Percentiles rank a stretch among this genome's conserved stretches.
These are phyloP conservation scores for Orientallactaga bullata DNA, from an alignment of 2,113 vertebrate species.

Conservation along the genomic window DNA sequence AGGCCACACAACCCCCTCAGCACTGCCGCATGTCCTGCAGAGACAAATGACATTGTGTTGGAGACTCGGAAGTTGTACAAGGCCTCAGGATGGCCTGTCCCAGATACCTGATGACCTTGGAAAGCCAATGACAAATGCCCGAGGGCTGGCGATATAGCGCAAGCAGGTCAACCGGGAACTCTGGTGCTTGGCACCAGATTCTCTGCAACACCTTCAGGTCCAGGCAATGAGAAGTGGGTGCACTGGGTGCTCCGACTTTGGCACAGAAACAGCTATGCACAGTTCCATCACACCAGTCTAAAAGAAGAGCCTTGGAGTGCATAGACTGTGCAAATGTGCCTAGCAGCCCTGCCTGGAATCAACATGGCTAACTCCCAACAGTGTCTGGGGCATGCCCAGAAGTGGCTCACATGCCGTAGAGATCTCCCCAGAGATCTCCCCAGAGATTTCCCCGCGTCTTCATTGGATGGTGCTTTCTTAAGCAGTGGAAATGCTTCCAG, in stretches of 20 bases:
- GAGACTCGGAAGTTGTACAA: background rate
- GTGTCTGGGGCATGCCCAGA: background rate
- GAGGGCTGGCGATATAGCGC: fast-evolving
- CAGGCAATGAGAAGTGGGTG: no score
- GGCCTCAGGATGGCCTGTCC: background rate
- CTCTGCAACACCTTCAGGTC: background rate
- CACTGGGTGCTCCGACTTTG: background rate
- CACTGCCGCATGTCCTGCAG: background rate
- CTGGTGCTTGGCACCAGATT: background rate
- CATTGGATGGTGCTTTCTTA: background rate
- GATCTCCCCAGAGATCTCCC: background rate
- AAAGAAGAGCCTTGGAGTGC: background rate
- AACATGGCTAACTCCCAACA: fast-evolving
- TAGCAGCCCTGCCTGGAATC: background rate
- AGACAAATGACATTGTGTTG: background rate
- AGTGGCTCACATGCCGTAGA: fast-evolving
- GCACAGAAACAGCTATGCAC: no score
- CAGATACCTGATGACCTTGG: background rate
- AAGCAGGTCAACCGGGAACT: background rate
- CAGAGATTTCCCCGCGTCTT: no score
- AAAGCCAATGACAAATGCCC: background rate
- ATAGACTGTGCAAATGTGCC: background rate
- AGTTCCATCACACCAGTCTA: background rate
- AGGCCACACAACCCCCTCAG: no score
- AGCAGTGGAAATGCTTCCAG: background rate